phyloP scores from a whole-genome alignment of 2,888 invertebrate species.

The Heliothis peltigera region DNA sequence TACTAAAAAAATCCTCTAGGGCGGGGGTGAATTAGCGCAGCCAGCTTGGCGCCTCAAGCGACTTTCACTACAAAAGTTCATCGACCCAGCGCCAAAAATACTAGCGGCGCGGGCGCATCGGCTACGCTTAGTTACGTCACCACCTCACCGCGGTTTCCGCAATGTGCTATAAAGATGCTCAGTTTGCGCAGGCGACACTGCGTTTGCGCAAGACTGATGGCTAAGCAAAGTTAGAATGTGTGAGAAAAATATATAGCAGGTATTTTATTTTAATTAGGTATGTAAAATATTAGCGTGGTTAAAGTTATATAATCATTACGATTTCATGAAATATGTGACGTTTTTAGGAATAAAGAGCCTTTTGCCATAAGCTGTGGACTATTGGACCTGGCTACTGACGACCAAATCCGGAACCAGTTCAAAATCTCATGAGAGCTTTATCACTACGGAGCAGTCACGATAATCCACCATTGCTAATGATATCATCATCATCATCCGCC shows the following conservation, averaged over 20 bases:
- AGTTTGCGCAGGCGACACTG: conserved; percentile 57
- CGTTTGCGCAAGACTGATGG: conserved; percentile 51
- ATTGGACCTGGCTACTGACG: no score
- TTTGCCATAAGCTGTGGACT: no score
- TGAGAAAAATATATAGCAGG: conserved; percentile 4
- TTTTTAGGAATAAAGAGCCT: no score
- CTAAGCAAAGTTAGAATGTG: conserved; percentile 35
- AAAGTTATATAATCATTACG: no score
- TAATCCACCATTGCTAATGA: no score
- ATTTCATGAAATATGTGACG: no score
- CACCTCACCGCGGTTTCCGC: conserved; percentile 63
- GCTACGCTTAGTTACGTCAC: conserved; percentile 61
- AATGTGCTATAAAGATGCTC: conserved; percentile 54
- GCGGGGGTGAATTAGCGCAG: conserved; percentile 72
- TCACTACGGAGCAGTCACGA: no score
- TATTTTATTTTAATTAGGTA: no score
- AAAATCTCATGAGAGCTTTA: no score
- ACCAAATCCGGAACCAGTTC: no score
- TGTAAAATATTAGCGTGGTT: no score
- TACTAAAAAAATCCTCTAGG: conserved; percentile 32
- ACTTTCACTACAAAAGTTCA: conserved; percentile 84
- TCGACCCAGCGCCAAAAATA: conserved; percentile 82
- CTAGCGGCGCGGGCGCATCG: conserved; percentile 66
- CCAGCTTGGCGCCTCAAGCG: conserved; percentile 82
- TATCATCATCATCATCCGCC: no score